These are phyloP conservation scores for Drosophila pectinifera DNA, from an alignment of 1,140 invertebrate species.

Conservation along the genomic window DNA sequence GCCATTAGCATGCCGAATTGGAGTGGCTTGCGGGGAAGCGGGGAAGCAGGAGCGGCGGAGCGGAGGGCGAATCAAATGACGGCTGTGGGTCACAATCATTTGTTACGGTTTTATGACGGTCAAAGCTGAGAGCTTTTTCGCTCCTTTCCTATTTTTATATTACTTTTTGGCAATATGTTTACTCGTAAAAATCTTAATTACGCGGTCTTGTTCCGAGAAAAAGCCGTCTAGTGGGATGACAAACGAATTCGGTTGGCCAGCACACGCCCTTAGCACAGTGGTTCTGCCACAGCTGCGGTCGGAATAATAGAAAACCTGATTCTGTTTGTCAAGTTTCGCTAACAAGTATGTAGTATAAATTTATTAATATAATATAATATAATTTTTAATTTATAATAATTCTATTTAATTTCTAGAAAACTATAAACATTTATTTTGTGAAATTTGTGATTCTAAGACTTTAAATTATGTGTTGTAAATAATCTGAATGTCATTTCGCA, in stretches of 20 bases:
- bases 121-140: slow-evolving; percentile 40
- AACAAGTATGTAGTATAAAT: background rate
- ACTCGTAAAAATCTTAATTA: slow-evolving; percentile 55
- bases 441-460: too few species aligned
- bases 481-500: too few species aligned
- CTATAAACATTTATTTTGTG: too few species aligned
- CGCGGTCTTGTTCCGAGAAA: slow-evolving; percentile 35
- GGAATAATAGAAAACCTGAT: background rate
- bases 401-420: too few species aligned
- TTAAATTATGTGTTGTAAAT: too few species aligned
- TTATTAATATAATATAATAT: background rate
- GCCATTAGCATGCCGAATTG: slow-evolving; percentile 73
- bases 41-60: background rate
- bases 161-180: slow-evolving; percentile 39
- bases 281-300: background rate
- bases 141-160: slow-evolving; percentile 33
- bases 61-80: slow-evolving; percentile 26
- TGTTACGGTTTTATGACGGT: slow-evolving; percentile 48
- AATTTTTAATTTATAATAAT: too few species aligned
- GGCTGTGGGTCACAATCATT: slow-evolving; percentile 62
- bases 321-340: background rate
- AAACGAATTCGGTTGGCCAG: slow-evolving; percentile 19
- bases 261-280: slow-evolving; percentile 39
- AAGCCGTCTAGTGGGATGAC: slow-evolving; percentile 25
- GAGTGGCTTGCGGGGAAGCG: slow-evolving; percentile 19